Conservation (phyloP, 2,113 vertebrate species). For the Macrotus californicus region DNA sequence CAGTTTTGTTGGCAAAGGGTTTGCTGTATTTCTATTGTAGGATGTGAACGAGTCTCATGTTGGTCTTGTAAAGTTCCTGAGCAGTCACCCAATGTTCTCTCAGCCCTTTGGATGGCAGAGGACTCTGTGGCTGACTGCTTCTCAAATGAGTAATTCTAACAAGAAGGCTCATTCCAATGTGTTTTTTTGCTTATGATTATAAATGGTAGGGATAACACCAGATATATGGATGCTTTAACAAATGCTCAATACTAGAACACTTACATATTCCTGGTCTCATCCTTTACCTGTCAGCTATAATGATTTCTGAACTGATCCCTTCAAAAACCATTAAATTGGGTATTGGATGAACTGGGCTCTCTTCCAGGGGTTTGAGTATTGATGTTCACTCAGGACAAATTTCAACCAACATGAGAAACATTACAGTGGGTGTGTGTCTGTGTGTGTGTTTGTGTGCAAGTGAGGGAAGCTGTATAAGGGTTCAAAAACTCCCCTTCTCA, state of each 20-base stretch:
- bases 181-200: constrained; percentile 49
- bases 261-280: neutral
- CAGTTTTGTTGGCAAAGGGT: constrained; percentile 61
- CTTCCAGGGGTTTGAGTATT: neutral
- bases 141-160: constrained; percentile 65
- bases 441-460: fast-evolving
- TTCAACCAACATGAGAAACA: neutral
- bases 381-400: neutral
- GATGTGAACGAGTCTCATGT: constrained; percentile 37
- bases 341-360: neutral
- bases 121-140: constrained; percentile 53
- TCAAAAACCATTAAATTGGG: constrained; percentile 10
- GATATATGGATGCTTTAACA: constrained; percentile 55
- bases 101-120: constrained; percentile 37
- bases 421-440: neutral
- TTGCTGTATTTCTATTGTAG: constrained; percentile 54
- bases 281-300: constrained; percentile 9
- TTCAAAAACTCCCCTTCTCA: neutral
- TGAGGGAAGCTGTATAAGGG: neutral
- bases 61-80: constrained; percentile 59
- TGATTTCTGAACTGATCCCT: neutral
- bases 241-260: neutral
- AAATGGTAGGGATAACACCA: constrained; percentile 36
- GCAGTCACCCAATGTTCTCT: constrained; percentile 54
- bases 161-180: constrained; percentile 2